phyloP scores from a whole-genome alignment of 1,140 invertebrate species.

The Kradibia gibbosae region DNA sequence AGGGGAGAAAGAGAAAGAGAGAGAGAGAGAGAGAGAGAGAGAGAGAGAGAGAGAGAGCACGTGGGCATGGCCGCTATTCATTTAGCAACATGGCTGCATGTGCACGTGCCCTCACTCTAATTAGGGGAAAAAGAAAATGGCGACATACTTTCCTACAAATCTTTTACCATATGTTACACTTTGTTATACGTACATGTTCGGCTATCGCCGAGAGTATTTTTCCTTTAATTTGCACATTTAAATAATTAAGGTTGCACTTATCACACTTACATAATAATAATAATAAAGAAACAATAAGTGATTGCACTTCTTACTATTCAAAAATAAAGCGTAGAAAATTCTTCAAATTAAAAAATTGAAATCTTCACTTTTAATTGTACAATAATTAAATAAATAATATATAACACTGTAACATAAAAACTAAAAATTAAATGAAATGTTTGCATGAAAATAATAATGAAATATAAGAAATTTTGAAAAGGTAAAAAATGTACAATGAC shows the following conservation, averaged over 20 bases:
- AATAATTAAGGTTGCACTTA: background rate
- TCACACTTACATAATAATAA: slow-evolving; percentile 34
- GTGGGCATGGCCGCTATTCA: slow-evolving; percentile 16
- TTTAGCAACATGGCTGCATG: slow-evolving; percentile 37
- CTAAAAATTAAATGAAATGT: background rate
- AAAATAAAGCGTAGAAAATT: background rate
- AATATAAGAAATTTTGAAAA: background rate
- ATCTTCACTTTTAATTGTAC: slow-evolving; percentile 1
- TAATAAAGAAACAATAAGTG: background rate
- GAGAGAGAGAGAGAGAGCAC: slow-evolving; percentile 33
- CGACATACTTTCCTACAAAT: slow-evolving; percentile 16
- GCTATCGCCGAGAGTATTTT: slow-evolving; percentile 14
- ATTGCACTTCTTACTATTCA: slow-evolving; percentile 6
- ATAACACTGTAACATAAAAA: background rate
- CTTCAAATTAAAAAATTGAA: background rate
- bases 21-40: background rate
- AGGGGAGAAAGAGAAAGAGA: background rate
- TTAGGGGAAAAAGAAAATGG: slow-evolving; percentile 30
- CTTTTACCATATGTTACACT: slow-evolving; percentile 38
- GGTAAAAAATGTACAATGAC: background rate
- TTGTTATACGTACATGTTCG: slow-evolving; percentile 6
- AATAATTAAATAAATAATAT: background rate
- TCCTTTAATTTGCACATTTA: slow-evolving; percentile 19
- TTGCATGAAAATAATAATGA: background rate
- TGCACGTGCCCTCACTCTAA: slow-evolving; percentile 29